Percentiles rank a stretch among this genome's conserved stretches.
Conservation (phyloP, 2,888 invertebrate species). For the Lamellibrachia satsuma region DNA sequence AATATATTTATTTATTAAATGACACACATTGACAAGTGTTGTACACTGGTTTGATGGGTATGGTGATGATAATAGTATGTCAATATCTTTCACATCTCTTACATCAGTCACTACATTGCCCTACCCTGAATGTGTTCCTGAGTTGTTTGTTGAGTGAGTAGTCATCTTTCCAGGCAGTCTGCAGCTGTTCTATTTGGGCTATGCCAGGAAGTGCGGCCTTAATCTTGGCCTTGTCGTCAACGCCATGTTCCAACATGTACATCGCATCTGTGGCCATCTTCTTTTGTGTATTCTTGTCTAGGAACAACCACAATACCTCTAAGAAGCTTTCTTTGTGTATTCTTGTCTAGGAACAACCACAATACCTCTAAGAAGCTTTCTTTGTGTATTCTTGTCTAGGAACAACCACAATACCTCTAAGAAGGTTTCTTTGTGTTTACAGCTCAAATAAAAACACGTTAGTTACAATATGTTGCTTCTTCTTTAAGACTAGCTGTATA, state of each 20-base stretch:
- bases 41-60: no score
- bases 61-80: no score
- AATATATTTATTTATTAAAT: no score
- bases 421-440: background rate
- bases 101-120: constrained; percentile 40
- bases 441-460: background rate
- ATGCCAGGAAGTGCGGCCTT: constrained; percentile 65
- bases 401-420: constrained; percentile 22
- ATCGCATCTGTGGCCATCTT: constrained; percentile 95
- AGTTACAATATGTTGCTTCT: background rate
- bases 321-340: constrained; percentile 62
- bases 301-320: constrained; percentile 27
- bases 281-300: constrained; percentile 82
- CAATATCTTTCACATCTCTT: background rate
- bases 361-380: background rate
- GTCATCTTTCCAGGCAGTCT: constrained; percentile 90
- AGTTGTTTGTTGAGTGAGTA: constrained; percentile 89
- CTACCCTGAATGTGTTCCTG: constrained; percentile 85
- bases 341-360: constrained; percentile 74
- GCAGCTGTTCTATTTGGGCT: constrained; percentile 77
- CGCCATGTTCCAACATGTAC: constrained; percentile 94
- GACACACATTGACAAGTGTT: no score
- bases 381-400: constrained; percentile 77
- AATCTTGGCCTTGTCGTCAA: constrained; percentile 70
- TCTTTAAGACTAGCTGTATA: background rate